A percentile compares a stretch with the other conserved stretches of the same genome.
These are phyloP conservation scores for silkworm (Bombyx mori) DNA, from an alignment of 1,140 invertebrate species.

Conservation along the genomic window ASM3026992v2 NC_085110.1:1334001-1334500, in stretches of 20 bases:
- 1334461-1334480: conserved; percentile 3
- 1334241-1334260: neutral
- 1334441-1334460: conserved; percentile 4
- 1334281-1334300: conserved; percentile 5
- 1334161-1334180: too few relatives aligned
- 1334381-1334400: too few relatives aligned
- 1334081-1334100: too few relatives aligned
- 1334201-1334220: neutral
- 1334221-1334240: neutral
- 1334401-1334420: too few relatives aligned
- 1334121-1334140: too few relatives aligned
- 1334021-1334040: too few relatives aligned
- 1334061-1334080: too few relatives aligned
- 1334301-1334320: conserved; percentile 3
- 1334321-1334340: too few relatives aligned
- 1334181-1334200: conserved; percentile 2
- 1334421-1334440: too few relatives aligned
- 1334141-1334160: neutral
- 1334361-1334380: conserved; percentile 2
- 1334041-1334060: too few relatives aligned
- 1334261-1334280: neutral
- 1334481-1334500: neutral
- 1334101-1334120: too few relatives aligned
- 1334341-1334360: conserved; percentile 2
- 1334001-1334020: too few relatives aligned